Conservation (phyloP, 2,797 vertebrate species). For the Poliocrania exsul region DNA sequence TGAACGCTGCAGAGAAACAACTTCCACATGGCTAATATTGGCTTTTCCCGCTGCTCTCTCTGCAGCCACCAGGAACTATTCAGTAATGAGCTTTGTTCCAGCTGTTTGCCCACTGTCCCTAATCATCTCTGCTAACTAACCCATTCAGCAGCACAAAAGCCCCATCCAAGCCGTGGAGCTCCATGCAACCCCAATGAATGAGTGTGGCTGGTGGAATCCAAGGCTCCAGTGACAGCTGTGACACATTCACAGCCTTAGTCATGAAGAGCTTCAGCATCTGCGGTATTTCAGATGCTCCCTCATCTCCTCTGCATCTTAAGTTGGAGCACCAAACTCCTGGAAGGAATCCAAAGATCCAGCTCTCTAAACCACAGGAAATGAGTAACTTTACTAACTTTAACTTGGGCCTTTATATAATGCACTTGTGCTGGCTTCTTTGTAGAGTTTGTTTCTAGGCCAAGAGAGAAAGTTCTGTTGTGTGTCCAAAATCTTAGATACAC, state of each 20-base stretch:
- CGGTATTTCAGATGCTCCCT: conserved; percentile 40
- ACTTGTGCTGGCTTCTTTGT: neutral
- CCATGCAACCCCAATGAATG: neutral
- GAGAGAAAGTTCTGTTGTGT: neutral
- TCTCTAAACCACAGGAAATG: conserved; percentile 64
- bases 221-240: conserved; percentile 54
- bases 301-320: conserved; percentile 46
- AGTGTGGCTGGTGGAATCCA: neutral
- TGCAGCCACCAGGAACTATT: neutral
- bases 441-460: conserved; percentile 20
- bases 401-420: conserved; percentile 22
- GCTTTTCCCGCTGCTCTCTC: neutral
- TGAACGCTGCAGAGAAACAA: neutral
- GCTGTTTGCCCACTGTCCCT: neutral
- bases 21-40: neutral
- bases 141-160: conserved; percentile 37
- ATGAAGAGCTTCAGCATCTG: conserved; percentile 50
- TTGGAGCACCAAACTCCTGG: conserved; percentile 43
- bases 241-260: conserved; percentile 57
- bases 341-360: conserved; percentile 36
- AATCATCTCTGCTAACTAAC: neutral
- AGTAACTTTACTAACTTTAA: conserved; percentile 67
- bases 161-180: conserved; percentile 2
- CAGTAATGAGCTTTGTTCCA: neutral
- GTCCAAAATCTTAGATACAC: neutral